Conservation (phyloP, 2,113 vertebrate genomes). For the Noctilio leporinus region DNA sequence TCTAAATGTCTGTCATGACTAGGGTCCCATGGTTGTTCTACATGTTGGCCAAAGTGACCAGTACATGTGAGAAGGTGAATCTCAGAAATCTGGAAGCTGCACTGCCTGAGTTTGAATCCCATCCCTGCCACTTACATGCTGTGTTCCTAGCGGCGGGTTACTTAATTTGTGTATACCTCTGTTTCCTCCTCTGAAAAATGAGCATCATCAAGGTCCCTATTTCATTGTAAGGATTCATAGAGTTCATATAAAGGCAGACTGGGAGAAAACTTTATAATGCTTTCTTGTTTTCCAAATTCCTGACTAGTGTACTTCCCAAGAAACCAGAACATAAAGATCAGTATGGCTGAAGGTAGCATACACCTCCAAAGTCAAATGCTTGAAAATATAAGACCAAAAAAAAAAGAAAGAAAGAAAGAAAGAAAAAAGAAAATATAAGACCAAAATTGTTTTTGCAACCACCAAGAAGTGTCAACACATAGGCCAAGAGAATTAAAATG, state of each 20-base stretch:
- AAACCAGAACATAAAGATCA: not conserved
- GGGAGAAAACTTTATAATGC: not conserved
- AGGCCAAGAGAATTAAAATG: not conserved
- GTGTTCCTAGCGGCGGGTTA: not conserved
- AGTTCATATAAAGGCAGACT: not conserved
- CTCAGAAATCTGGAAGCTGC: not conserved
- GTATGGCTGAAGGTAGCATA: not conserved
- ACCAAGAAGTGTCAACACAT: not conserved
- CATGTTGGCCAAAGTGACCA: not conserved
- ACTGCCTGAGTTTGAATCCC: not conserved
- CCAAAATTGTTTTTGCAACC: not conserved
- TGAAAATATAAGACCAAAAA: not conserved
- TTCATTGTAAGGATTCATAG: not conserved
- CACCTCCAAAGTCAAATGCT: not conserved
- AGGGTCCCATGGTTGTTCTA: not conserved
- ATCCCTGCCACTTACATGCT: not conserved
- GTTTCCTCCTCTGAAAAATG: not conserved
- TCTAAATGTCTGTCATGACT: not conserved
- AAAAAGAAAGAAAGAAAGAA: too few species aligned
- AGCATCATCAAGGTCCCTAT: not conserved
- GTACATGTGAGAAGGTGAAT: fast-evolving
- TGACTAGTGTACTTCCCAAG: not conserved
- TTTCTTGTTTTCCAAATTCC: not conserved
- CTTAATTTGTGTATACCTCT: not conserved
- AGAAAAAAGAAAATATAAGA: not conserved